phyloP scores from a whole-genome alignment of 2,113 vertebrate genomes.

The Clarias macrocephalus region DNA sequence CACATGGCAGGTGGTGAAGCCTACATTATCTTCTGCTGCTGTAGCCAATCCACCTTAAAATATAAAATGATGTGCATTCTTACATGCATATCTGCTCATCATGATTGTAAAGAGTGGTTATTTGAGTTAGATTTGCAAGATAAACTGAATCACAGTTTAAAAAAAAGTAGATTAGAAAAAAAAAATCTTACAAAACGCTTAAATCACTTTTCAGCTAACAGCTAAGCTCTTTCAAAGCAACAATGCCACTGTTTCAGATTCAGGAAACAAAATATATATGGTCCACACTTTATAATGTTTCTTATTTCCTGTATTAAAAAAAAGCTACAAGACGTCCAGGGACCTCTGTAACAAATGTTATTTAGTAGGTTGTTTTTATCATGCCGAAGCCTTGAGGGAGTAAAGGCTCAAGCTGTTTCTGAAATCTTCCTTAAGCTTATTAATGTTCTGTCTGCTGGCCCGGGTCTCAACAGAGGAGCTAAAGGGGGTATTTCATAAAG shows the following conservation, averaged over 20 bases:
- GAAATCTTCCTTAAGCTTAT: conserved; percentile 72
- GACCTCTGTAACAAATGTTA: conserved; percentile 67
- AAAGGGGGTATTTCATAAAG: conserved; percentile 71
- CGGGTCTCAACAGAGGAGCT: conserved; percentile 68
- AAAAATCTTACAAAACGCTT: neutral
- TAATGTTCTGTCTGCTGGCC: conserved; percentile 74
- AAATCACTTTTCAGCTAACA: neutral
- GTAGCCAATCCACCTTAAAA: neutral
- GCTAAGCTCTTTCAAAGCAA: neutral
- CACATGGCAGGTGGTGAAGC: neutral
- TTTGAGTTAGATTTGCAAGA: neutral
- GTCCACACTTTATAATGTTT: neutral
- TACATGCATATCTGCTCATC: neutral
- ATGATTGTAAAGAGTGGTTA: neutral
- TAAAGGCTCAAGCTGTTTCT: conserved; percentile 62
- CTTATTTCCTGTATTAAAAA: neutral
- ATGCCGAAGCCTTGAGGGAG: conserved; percentile 68
- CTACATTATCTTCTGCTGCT: too few relatives aligned
- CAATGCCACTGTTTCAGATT: neutral
- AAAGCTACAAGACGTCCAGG: conserved; percentile 49
- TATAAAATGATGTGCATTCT: neutral
- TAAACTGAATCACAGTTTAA: neutral
- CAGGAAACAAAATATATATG: neutral
- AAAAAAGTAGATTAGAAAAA: neutral
- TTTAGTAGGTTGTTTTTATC: conserved; percentile 76